phyloP scores from a whole-genome alignment of 2,888 invertebrate genomes.

The Timema cristinae region DNA sequence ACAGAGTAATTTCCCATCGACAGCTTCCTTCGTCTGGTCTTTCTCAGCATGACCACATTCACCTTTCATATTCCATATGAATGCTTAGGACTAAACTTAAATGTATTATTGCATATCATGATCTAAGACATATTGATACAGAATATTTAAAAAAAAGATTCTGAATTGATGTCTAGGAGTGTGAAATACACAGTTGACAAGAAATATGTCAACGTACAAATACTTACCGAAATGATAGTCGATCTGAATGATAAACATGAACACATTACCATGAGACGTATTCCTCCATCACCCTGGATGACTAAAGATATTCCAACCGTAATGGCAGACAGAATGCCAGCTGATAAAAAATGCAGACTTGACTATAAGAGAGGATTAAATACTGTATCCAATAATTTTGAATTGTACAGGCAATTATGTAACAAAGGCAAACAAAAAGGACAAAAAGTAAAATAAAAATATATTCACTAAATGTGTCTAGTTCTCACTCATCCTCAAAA shows the following conservation, averaged over 20 bases:
- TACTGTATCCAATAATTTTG: neutral
- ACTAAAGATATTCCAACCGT: neutral
- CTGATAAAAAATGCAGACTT: neutral
- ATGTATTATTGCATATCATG: neutral
- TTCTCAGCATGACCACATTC: neutral
- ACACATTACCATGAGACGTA: neutral
- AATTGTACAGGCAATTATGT: neutral
- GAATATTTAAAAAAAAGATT: neutral
- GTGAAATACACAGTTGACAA: neutral
- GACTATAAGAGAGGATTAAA: neutral
- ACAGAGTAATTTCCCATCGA: slow-evolving; percentile 1
- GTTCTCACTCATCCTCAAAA: neutral
- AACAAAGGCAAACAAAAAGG: neutral
- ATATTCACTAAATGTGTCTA: neutral
- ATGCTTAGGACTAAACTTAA: neutral
- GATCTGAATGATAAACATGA: neutral
- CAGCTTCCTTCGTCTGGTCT: slow-evolving; percentile 4
- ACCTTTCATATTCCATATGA: neutral
- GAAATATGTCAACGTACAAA: neutral
- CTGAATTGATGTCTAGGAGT: neutral
- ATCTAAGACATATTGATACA: neutral
- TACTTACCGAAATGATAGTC: neutral
- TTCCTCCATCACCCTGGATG: slow-evolving; percentile 16
- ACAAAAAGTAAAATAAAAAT: neutral
- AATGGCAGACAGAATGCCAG: slow-evolving; percentile 12